Evolutionary conservation across 2,888 invertebrate genomes (phyloP), one percentile per base, ranked within the genome.

Genomic region (Zygaena filipendulae): DNA sequence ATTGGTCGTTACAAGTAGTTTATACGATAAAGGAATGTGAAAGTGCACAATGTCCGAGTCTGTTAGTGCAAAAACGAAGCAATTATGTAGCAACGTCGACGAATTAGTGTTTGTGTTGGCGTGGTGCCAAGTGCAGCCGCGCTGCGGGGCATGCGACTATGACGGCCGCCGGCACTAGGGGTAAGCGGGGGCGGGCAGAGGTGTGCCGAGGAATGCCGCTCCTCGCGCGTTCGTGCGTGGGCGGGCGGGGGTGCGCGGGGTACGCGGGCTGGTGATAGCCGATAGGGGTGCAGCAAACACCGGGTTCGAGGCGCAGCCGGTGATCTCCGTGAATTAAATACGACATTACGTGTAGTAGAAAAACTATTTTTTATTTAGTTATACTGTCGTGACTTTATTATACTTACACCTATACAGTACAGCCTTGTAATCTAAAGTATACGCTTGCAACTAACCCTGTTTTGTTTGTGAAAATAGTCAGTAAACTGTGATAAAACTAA

Each of bases 1-100:
- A n/a, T n/a, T n/a, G n/a, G n/a, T n/a, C n/a, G n/a, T n/a, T n/a
- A n/a, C n/a, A n/a, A n/a, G n/a, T 16, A 16, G 16, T 7, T 4
- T 21, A 13, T 7, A 22, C 21, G 4, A n/a, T n/a, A 21, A 13
- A 19, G 7, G 20, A 28, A 32, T 29, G 31, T 35, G 34, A 42
- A 37, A 48, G 47, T 51, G 43, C 44, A 39, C 29, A 46, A 44
- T 32, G 38, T 35, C 38, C 29, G 29, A 35, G 42, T 32, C 38
- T 43, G 52, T 49, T 52, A 43, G 44, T 42, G 53, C 49, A 68
- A 69, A 71, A 71, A 68, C 63, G 59, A 50, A 57, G 64, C 63
- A 67, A 74, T 74, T 71, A 72, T 68, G 66, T 70, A 72, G 71
- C 61, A 49, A 61, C 58, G 59, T 61, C 59, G 53, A 63, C 57